Base-by-base conservation (phyloP, 2,888 invertebrate species). In the Shargacucullia verbasci region DNA sequence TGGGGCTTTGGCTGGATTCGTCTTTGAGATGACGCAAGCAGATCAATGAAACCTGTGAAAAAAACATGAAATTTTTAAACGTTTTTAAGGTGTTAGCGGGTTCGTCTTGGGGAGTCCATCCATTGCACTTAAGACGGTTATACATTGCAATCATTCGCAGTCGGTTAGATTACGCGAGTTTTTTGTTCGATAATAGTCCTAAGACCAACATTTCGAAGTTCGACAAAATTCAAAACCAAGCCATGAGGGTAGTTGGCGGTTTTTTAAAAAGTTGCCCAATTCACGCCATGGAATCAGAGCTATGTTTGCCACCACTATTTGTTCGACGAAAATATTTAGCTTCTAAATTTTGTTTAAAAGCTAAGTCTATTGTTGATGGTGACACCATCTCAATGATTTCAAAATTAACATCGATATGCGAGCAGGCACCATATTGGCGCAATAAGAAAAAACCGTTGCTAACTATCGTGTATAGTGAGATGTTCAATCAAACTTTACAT, bases 81-180 rank as follows among this genome's bases (percentile, higher is more conserved):
- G 13, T 35, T 12, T 35, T 35, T 13, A 35, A 35, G 5, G 35
- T 35, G 7, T 9, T 35, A 7, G 13, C 35, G 5, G 35, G 35
- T 8, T 35, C 35, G 2, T 35, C 35, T 9, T 35, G 35, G 35
- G 35, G 35, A 7, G 13, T 35, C 2, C 35, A 35, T 9, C 35
- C 35, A 7, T 13, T 35, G 8, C 35, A 35, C 7, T 35, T 35
- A 13, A 35, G 35, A 35, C 35, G 35, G 8, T 7, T 45, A 27
- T 39, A 31, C 31, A 37, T 47, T 40, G 12, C 34, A 34, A 39
- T 40, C 9, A 34, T 34, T 25, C 27, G 46, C 4, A 47, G 46
- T 12, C 12, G 27, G n/a, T 33, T 47, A n/a, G 46, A 47, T 12
- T 29, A 8, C 14, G 41, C 29, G 13, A 41, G 41, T 14, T 41